phyloP scores from a whole-genome alignment of 2,888 invertebrate species.

The Encarsia formosa region DNA sequence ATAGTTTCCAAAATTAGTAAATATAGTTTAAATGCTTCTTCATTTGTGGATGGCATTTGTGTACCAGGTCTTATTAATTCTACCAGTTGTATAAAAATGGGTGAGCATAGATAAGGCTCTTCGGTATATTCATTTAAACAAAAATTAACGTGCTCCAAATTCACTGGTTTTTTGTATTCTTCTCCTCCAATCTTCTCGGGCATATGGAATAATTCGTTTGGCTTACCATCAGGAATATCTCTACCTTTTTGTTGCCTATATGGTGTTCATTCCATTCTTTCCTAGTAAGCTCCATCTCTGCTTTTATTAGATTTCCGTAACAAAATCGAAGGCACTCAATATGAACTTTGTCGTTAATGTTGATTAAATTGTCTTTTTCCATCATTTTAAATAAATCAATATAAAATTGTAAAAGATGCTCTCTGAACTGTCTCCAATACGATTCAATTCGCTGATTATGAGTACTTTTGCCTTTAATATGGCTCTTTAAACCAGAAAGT shows the following conservation, averaged over 20 bases:
- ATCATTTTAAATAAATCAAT: slow-evolving; percentile 3
- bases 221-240: not conserved
- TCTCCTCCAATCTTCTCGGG: not conserved
- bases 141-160: not conserved
- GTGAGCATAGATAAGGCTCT: not conserved
- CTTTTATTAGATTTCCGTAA: not conserved
- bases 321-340: slow-evolving; percentile 2
- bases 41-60: not conserved
- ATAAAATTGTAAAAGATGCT: too few species aligned
- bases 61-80: not conserved
- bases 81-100: not conserved
- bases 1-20: too few species aligned
- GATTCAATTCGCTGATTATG: not conserved
- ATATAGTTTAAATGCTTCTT: not conserved
- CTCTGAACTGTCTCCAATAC: not conserved
- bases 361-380: not conserved
- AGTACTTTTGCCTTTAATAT: slow-evolving; percentile 4
- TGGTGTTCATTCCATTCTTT: slow-evolving; percentile 5
- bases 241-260: not conserved
- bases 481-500: not conserved
- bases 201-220: not conserved
- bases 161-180: not conserved
- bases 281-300: not conserved
- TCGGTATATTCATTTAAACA: not conserved
- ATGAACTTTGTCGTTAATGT: not conserved